phyloP scores from a whole-genome alignment of 2,888 invertebrate species.

The Drosophila affinis region DNA sequence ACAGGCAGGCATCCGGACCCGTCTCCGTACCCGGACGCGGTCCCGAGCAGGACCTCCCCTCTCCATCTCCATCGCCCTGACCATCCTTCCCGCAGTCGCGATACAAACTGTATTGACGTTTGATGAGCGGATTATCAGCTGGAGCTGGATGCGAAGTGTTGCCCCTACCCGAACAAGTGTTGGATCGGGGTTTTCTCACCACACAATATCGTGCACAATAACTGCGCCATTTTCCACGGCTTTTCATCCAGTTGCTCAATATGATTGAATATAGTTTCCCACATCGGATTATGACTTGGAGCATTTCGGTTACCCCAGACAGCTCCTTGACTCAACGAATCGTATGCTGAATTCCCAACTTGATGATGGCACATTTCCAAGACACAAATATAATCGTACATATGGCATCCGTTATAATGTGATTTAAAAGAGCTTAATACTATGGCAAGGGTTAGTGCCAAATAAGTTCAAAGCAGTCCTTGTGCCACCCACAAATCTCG shows the following conservation, averaged over 20 bases:
- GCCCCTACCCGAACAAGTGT: conserved; percentile 31
- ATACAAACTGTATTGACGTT: conserved; percentile 71
- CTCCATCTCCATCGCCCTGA: too few relatives aligned
- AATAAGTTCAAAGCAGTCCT: too few relatives aligned
- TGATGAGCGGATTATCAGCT: conserved; percentile 78
- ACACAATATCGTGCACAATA: conserved; percentile 15
- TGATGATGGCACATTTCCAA: background rate
- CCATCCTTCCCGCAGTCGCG: conserved; percentile 14
- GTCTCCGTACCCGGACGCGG: conserved; percentile 16
- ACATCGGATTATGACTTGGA: background rate
- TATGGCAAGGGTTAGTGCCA: background rate
- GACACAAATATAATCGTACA: too few relatives aligned
- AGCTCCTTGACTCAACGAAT: background rate
- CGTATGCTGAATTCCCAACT: background rate
- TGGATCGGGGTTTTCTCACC: conserved; percentile 24
- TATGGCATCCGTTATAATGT: background rate
- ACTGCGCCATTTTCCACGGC: conserved; percentile 43
- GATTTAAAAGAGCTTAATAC: background rate
- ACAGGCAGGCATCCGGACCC: conserved; percentile 55
- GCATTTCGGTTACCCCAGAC: background rate
- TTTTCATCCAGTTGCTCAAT: conserved; percentile 25
- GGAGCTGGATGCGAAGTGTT: conserved; percentile 20
- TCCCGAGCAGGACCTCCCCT: background rate
- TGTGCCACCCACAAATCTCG: too few relatives aligned
- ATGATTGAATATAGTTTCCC: conserved; percentile 27